These are phyloP conservation scores for Cryptosula pallasiana DNA, from an alignment of 2,888 invertebrate genomes.

Conservation along the genomic window DNA sequence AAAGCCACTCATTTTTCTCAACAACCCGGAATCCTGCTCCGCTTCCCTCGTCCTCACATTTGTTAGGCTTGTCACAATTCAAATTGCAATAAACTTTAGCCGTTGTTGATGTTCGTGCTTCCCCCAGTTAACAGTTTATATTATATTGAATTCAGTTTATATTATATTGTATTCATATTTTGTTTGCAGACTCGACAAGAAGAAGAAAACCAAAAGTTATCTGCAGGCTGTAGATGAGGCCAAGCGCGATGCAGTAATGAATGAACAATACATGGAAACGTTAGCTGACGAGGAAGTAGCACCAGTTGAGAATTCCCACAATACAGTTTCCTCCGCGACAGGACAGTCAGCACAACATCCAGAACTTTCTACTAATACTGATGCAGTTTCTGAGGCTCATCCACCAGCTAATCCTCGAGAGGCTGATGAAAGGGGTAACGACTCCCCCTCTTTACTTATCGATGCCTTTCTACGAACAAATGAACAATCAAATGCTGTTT, in stretches of 20 bases:
- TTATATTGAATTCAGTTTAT: too few species aligned
- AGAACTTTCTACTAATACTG: neutral
- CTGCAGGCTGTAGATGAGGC: neutral
- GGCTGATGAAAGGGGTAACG: neutral
- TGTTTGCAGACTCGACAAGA: neutral
- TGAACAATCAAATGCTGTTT: neutral
- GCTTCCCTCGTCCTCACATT: too few species aligned
- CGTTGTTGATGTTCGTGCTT: too few species aligned
- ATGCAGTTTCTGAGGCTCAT: neutral
- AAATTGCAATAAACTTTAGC: too few species aligned
- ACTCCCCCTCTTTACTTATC: neutral
- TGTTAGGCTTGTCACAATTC: too few species aligned
- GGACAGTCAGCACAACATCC: neutral
- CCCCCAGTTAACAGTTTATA: too few species aligned
- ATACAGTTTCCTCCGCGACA: neutral
- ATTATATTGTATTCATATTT: neutral
- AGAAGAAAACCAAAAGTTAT: conserved; percentile 18
- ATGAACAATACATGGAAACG: neutral
- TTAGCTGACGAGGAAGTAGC: neutral
- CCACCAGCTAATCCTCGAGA: neutral
- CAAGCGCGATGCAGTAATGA: conserved; percentile 12
- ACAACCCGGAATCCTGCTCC: too few species aligned
- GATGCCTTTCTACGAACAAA: conserved; percentile 13
- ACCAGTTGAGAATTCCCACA: neutral
- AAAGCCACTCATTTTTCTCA: too few species aligned